Evolutionary conservation across 2,888 invertebrate species (phyloP).

Genomic region (Mellilla xanthometata): DNA sequence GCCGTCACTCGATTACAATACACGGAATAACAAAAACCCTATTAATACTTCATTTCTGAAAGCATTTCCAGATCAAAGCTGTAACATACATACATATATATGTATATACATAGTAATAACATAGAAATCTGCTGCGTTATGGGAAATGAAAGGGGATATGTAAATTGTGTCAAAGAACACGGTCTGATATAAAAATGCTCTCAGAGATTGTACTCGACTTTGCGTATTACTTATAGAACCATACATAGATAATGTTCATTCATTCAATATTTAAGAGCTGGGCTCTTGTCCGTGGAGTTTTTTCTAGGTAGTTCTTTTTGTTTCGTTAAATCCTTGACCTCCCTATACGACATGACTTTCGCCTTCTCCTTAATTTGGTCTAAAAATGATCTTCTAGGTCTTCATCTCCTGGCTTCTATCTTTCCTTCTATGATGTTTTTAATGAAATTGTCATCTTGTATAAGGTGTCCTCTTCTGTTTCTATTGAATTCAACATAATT

Average conservation of each 20-base stretch:
- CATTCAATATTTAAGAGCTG: neutral
- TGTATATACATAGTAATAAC: conserved; percentile 1
- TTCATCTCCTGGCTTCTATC: too few relatives aligned
- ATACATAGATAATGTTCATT: neutral
- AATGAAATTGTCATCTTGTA: too few relatives aligned
- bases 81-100: neutral
- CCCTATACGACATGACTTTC: too few relatives aligned
- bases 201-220: conserved; percentile 22
- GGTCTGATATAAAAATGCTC: conserved; percentile 23
- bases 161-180: conserved; percentile 29
- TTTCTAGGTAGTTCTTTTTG: too few relatives aligned
- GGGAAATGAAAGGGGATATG: conserved; percentile 29
- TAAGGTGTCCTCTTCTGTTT: too few relatives aligned
- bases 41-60: conserved; percentile 28
- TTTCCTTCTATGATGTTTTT: too few relatives aligned
- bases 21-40: conserved; percentile 19
- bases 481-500: too few relatives aligned
- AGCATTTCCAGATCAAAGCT: conserved; percentile 30
- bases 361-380: too few relatives aligned
- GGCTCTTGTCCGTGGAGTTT: too few relatives aligned
- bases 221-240: conserved; percentile 3
- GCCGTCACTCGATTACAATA: conserved; percentile 18
- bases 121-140: conserved; percentile 7
- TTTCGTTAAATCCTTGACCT: too few relatives aligned
- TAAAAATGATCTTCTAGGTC: too few relatives aligned